Conservation (phyloP, 2,113 vertebrate genomes). For the Egretta garzetta region DNA sequence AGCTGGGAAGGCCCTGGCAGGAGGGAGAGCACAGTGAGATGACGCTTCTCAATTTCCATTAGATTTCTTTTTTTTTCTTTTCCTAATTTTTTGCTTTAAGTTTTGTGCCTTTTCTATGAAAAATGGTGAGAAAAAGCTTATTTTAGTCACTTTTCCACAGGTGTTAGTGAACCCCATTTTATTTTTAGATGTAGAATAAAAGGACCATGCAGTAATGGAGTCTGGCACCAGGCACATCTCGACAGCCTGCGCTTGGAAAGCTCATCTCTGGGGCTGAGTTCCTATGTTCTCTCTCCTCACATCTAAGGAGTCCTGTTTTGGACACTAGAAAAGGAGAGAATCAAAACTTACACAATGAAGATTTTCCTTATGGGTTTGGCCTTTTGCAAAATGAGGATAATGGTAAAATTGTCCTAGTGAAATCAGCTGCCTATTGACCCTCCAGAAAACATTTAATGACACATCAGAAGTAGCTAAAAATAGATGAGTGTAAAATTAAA, state of each 20-base stretch:
- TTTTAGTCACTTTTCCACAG: not conserved
- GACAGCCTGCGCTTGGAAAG: not conserved
- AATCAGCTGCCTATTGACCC: not conserved
- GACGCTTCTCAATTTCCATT: not conserved
- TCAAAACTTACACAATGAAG: not conserved
- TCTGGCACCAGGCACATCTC: not conserved
- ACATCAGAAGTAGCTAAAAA: not conserved
- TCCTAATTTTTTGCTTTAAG: not conserved
- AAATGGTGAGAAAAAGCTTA: not conserved
- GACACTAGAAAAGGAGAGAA: not conserved
- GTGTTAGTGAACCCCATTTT: not conserved
- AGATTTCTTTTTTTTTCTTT: not conserved
- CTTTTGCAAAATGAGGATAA: not conserved
- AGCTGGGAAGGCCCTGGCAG: not conserved
- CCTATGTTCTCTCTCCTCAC: not conserved
- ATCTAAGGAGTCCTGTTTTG: not conserved
- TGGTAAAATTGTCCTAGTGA: not conserved
- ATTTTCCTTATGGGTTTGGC: not conserved
- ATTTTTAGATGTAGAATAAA: not conserved
- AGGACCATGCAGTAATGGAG: not conserved
- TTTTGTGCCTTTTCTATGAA: not conserved
- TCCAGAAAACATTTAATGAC: not conserved
- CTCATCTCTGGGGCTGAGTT: not conserved
- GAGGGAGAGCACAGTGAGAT: fast-evolving
- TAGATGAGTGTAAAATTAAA: not conserved